Evolutionary conservation across 1,140 invertebrate species (phyloP), one percentile per base, ranked within the genome.

Genomic region (Eueides isabella): DNA sequence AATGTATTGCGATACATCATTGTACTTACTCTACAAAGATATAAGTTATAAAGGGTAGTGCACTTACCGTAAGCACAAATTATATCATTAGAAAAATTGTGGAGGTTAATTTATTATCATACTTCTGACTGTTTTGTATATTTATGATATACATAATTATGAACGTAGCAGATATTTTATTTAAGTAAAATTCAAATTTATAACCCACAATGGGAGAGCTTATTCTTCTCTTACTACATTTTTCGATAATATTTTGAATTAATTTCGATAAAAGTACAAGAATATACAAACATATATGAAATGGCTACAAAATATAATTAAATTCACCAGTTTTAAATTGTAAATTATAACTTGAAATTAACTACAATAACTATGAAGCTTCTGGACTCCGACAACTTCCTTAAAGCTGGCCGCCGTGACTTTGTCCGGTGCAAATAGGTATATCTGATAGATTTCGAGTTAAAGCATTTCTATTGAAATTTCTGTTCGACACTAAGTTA

Each of bases 1-100:
- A 55, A 19, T 44, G n/a, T 55, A 55, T 19, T 44, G 41, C n/a
- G 44, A 55, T 55, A 55, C 19, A 55, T 55, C 44, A 55, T 55
- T 55, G 44, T 26, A 55, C 7, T 55, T 55, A 55, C 16, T 55
- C 44, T 44, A 19, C 41, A n/a, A 44, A 44, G 41, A n/a, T 55
- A n/a, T 19, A 55, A 55, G n/a, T n/a, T n/a, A n/a, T n/a, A n/a
- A n/a, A n/a, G 23, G 5, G 44, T 19, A 55, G 2, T 26, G n/a
- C 19, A 23, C 0, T 55, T 23, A 26, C 23, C 2, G 7, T 19
- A 55, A 7, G 1, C 14, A 38, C 14, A 19, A n/a, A 44, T 6
- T n/a, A 44, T n/a, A 44, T 0, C 0, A 44, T n/a, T 44, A 44
- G 7, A 44, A n/a, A 44, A n/a, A 44, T n/a, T 44, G 1, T 44